phyloP scores from a whole-genome alignment of 1,140 invertebrate genomes.

The Euwallacea similis region DNA sequence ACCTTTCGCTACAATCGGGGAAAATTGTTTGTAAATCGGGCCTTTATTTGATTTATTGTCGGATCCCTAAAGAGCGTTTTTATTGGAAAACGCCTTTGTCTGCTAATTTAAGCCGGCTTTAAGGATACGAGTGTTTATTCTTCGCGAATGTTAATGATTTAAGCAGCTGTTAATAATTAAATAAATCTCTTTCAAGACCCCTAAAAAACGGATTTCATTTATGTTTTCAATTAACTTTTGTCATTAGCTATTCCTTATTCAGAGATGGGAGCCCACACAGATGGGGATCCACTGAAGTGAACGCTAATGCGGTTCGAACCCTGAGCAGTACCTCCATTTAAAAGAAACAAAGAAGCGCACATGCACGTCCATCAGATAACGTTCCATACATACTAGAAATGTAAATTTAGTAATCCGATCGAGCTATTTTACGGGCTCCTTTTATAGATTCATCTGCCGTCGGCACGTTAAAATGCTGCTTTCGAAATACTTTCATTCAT shows the following conservation, averaged over 20 bases:
- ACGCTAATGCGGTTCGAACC: slow-evolving; percentile 22
- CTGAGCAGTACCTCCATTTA: slow-evolving; percentile 20
- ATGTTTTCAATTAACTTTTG: neutral
- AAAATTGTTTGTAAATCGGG: slow-evolving; percentile 1
- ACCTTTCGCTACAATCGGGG: neutral
- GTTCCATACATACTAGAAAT: slow-evolving; percentile 28
- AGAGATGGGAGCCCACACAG: too few relatives aligned
- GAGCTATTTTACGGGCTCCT: slow-evolving; percentile 15
- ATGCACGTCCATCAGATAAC: slow-evolving; percentile 34
- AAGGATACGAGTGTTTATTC: too few relatives aligned
- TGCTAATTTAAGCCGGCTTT: too few relatives aligned
- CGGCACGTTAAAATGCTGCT: too few relatives aligned
- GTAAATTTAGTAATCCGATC: slow-evolving; percentile 38
- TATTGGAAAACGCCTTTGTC: too few relatives aligned
- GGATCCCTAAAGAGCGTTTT: too few relatives aligned
- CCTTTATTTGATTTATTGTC: neutral
- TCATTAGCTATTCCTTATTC: too few relatives aligned
- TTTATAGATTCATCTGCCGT: slow-evolving; percentile 25
- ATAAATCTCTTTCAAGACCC: neutral
- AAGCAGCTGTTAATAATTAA: neutral
- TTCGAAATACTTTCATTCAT: too few relatives aligned
- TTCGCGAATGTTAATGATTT: neutral
- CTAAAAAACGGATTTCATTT: neutral
- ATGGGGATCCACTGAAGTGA: neutral
- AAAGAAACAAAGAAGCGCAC: slow-evolving; percentile 31